These are phyloP conservation scores for Artibeus jamaicensis DNA, from an alignment of 2,797 vertebrate genomes.

Conservation along the genomic window DNA sequence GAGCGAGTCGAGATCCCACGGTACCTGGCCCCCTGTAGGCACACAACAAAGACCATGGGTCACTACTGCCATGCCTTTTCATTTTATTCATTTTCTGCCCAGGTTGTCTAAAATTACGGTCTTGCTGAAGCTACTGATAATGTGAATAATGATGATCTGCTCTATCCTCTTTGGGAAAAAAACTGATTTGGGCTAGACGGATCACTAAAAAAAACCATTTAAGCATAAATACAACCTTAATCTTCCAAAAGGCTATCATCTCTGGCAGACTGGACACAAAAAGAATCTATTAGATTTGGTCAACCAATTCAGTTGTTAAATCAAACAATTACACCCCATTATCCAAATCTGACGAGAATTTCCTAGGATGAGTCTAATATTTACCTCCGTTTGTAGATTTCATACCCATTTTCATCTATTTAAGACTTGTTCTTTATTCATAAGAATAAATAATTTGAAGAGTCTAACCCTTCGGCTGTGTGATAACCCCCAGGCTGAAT, in stretches of 20 bases:
- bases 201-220: neutral
- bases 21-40: neutral
- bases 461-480: neutral
- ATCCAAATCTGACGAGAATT: conserved; percentile 2
- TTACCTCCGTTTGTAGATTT: neutral
- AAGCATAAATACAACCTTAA: neutral
- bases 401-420: neutral
- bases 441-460: conserved; percentile 40
- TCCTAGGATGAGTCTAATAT: neutral
- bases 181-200: neutral
- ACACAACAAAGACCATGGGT: neutral
- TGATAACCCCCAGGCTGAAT: neutral
- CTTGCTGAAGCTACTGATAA: neutral
- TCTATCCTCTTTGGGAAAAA: neutral
- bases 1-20: neutral
- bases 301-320: neutral
- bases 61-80: neutral
- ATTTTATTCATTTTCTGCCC: neutral
- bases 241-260: neutral
- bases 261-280: neutral
- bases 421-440: neutral
- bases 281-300: neutral
- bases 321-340: conserved; percentile 45
- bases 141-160: neutral
- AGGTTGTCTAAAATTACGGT: neutral